Evolutionary conservation across 2,797 vertebrate species (phyloP).

Genomic region (Lagorchestes hirsutus): DNA sequence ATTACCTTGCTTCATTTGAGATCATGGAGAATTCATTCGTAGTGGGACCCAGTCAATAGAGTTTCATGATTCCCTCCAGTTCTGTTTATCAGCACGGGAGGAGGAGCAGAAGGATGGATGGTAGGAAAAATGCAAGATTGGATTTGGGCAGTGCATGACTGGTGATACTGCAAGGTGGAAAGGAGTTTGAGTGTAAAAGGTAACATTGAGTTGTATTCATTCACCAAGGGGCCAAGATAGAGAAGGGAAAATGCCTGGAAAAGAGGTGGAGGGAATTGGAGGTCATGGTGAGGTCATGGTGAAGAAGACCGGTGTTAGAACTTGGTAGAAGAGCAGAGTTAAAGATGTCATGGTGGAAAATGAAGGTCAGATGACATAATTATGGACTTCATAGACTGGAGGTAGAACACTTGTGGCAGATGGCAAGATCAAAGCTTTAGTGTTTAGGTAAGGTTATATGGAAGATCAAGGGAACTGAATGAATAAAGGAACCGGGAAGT

Average conservation of each 20-base stretch:
- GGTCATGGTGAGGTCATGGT: not conserved
- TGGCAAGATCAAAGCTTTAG: too few species aligned
- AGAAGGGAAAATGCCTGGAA: not conserved
- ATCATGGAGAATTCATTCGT: not conserved
- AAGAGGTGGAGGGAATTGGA: not conserved
- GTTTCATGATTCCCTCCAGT: not conserved
- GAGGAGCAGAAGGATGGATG: not conserved
- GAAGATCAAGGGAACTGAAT: too few species aligned
- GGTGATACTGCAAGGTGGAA: not conserved
- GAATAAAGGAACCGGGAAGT: too few species aligned
- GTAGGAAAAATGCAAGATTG: not conserved
- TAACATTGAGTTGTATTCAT: not conserved
- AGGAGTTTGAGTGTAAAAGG: not conserved
- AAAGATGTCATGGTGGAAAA: not conserved
- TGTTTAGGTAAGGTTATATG: too few species aligned
- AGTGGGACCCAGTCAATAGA: not conserved
- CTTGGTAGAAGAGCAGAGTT: not conserved
- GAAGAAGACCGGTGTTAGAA: not conserved
- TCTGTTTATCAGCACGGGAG: not conserved
- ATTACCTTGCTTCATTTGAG: not conserved
- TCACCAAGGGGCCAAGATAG: not conserved
- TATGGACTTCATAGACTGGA: not conserved
- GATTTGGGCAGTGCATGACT: not conserved
- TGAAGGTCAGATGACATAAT: not conserved
- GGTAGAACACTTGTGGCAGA: too few species aligned